phyloP scores from a whole-genome alignment of 2,113 vertebrate genomes.

The Aleadryas rufinucha region DNA sequence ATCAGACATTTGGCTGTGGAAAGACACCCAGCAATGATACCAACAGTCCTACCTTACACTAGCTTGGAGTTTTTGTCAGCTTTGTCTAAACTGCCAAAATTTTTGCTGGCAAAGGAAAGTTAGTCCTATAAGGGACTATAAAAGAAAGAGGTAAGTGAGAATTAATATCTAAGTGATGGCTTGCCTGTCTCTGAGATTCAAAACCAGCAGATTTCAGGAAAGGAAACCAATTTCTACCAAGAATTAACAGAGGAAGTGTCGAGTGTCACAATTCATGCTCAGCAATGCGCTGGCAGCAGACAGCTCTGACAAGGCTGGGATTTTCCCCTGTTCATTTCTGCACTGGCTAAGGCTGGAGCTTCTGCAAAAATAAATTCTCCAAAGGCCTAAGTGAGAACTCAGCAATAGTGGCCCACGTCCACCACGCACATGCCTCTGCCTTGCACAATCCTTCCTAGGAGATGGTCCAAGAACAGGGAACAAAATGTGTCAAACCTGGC shows the following conservation, averaged over 20 bases:
- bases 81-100: background rate
- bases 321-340: constrained; percentile 1
- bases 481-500: background rate
- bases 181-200: background rate
- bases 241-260: background rate
- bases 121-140: background rate
- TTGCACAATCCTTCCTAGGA: background rate
- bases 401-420: background rate
- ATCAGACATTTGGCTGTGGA: background rate
- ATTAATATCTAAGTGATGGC: fast-evolving
- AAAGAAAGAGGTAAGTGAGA: background rate
- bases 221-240: constrained; percentile 28
- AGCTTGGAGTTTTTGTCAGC: background rate
- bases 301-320: background rate
- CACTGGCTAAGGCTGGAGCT: background rate
- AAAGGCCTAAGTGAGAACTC: background rate
- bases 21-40: background rate
- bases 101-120: background rate
- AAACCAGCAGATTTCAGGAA: background rate
- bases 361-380: background rate
- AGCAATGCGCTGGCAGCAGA: background rate
- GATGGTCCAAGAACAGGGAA: background rate
- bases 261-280: background rate
- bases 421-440: background rate
- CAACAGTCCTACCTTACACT: background rate